phyloP scores from a whole-genome alignment of 2,113 vertebrate species.

The Alaudala cheleensis region DNA sequence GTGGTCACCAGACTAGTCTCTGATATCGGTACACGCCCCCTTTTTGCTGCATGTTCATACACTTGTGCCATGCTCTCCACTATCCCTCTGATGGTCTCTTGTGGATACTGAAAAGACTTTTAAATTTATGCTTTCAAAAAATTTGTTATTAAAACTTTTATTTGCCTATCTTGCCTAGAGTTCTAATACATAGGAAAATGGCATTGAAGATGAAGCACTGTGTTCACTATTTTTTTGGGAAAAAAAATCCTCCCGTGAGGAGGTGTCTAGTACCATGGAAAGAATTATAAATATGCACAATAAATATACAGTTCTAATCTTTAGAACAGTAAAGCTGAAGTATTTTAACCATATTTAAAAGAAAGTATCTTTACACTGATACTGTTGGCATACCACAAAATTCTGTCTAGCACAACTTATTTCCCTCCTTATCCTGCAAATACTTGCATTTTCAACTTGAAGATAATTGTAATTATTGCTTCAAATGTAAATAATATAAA shows the following conservation, averaged over 20 bases:
- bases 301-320: not conserved
- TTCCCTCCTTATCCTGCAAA: not conserved
- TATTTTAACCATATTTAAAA: not conserved
- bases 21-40: not conserved
- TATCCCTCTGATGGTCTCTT: not conserved
- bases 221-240: not conserved
- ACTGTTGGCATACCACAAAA: not conserved
- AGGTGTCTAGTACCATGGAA: not conserved
- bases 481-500: not conserved
- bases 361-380: not conserved
- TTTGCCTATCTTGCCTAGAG: not conserved
- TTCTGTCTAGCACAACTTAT: not conserved
- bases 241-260: not conserved
- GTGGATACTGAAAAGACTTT: not conserved
- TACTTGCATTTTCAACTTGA: not conserved
- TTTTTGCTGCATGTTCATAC: not conserved
- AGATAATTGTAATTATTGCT: not conserved
- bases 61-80: not conserved
- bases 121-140: not conserved
- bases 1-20: not conserved
- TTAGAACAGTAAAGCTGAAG: not conserved
- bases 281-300: not conserved
- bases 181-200: not conserved
- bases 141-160: not conserved
- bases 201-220: not conserved